Conservation (phyloP, 2,888 invertebrate species). For the Altica lythri region DNA sequence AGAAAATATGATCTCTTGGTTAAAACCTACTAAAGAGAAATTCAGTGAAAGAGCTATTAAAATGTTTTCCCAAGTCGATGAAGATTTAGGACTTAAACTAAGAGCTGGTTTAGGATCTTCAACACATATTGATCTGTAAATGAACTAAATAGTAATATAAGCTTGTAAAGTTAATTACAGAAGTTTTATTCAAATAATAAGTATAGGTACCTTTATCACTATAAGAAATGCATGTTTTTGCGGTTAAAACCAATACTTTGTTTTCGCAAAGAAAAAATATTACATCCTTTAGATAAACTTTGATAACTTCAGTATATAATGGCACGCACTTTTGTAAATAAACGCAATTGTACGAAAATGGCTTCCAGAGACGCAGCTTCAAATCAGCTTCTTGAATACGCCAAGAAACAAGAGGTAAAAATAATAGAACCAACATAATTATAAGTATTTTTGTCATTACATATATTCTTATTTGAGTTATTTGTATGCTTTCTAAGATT, state of each 20-base stretch:
- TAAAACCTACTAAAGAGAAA: constrained; percentile 79
- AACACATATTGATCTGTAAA: constrained; percentile 40
- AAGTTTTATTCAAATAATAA: no score
- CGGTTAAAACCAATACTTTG: constrained; percentile 10
- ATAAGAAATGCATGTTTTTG: no score
- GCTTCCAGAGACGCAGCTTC: constrained; percentile 43
- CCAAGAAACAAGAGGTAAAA: constrained; percentile 49
- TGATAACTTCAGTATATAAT: not conserved
- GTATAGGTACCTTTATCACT: no score
- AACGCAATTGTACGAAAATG: constrained; percentile 17
- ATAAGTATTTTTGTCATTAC: no score
- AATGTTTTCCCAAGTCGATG: constrained; percentile 81
- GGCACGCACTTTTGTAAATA: not conserved
- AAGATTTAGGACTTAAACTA: constrained; percentile 76
- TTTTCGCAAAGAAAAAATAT: constrained; percentile 14
- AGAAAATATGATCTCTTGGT: constrained; percentile 77
- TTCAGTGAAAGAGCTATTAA: constrained; percentile 84
- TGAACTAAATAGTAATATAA: no score
- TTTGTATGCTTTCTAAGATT: no score
- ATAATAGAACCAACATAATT: no score
- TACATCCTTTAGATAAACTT: constrained; percentile 18
- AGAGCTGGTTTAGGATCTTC: constrained; percentile 56
- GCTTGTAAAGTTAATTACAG: no score
- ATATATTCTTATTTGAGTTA: no score
- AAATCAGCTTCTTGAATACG: constrained; percentile 50